Base-by-base conservation (phyloP, 2,797 vertebrate genomes). In the Scleropages formosus region DNA sequence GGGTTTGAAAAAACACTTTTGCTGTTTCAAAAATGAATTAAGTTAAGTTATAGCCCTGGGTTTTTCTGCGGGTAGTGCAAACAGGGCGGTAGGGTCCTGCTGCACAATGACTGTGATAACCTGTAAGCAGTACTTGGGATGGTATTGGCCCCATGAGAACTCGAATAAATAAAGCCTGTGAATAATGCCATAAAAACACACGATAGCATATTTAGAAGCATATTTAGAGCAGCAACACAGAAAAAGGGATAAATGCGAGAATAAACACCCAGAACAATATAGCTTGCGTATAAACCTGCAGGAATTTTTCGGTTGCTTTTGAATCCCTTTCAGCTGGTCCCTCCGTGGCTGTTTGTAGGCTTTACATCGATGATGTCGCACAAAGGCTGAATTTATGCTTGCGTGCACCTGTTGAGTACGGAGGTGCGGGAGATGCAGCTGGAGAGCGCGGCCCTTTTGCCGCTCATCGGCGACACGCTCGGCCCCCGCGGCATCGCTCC, bases 91-190 rank as follows among this genome's bases (percentile, higher is more conserved):
- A 20, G 47, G 67, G 8, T 71, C 26, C 51, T 16, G 44, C 12
- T 68, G 22, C 66, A 22, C 16, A 22, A 51, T 68, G 47, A 49
- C 8, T 16, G 18, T 68, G 24, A 68, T 47, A 68, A 68, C 12
- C 20, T 0, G 20, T 6, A 24, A 20, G 13, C 46, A 44, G 58
- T 60, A 18, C 22, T 20, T n/a, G 58, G 58, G 62, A 8, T 51
- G 66, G 46, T 66, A 51, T 68, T 68, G 68, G 46, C 66, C 39
- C 46, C 66, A 68, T 12, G 22, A 22, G 46, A 20, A 68, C 18
- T 24, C 44, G 47, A 26, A 49, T 49, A 24, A 68, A 16, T 51
- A 49, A 68, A n/a, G 24, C 46, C 10, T 15, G 20, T 11, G 20
- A 22, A 26, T 68, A 51, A 68, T 26, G 31, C 31, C 2, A 39